These are phyloP conservation scores for Cerastoderma edule DNA, from an alignment of 2,888 invertebrate species.

Conservation along the genomic window DNA sequence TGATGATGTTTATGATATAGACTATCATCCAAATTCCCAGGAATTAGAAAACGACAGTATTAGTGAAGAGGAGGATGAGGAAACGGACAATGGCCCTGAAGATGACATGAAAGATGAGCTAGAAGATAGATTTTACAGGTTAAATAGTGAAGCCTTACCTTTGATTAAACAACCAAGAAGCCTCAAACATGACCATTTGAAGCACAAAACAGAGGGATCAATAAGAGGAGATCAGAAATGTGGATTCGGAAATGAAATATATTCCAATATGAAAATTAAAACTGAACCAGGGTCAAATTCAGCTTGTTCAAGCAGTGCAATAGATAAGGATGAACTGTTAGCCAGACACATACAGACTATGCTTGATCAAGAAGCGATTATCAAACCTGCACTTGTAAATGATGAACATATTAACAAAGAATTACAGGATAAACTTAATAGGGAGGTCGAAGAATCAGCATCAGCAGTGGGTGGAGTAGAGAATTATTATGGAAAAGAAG, in stretches of 20 bases:
- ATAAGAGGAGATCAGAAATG: slow-evolving; percentile 15
- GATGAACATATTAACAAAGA: slow-evolving; percentile 50
- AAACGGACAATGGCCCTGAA: background rate
- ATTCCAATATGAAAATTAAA: slow-evolving; percentile 12
- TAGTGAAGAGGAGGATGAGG: slow-evolving; percentile 16
- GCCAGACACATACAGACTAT: slow-evolving; percentile 37
- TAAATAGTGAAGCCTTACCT: slow-evolving; percentile 25
- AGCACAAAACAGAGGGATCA: slow-evolving; percentile 12
- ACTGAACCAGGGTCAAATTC: slow-evolving; percentile 3
- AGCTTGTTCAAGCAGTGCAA: background rate
- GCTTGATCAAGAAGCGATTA: slow-evolving; percentile 20
- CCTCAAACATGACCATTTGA: slow-evolving; percentile 29
- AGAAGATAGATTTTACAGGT: slow-evolving; percentile 4
- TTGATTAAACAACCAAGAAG: slow-evolving; percentile 34
- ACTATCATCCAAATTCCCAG: slow-evolving; percentile 42
- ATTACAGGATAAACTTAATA: slow-evolving; percentile 40
- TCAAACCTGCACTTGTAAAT: slow-evolving; percentile 10
- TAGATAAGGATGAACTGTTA: slow-evolving; percentile 27
- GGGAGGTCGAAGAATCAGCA: slow-evolving; percentile 7
- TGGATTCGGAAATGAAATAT: background rate
- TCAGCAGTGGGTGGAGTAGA: no score
- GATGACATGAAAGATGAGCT: slow-evolving; percentile 10
- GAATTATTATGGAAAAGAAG: background rate
- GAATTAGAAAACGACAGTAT: slow-evolving; percentile 22
- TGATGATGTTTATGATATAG: slow-evolving; percentile 37